phyloP scores from a whole-genome alignment of 2,888 invertebrate genomes.

The Morinoia aosen region DNA sequence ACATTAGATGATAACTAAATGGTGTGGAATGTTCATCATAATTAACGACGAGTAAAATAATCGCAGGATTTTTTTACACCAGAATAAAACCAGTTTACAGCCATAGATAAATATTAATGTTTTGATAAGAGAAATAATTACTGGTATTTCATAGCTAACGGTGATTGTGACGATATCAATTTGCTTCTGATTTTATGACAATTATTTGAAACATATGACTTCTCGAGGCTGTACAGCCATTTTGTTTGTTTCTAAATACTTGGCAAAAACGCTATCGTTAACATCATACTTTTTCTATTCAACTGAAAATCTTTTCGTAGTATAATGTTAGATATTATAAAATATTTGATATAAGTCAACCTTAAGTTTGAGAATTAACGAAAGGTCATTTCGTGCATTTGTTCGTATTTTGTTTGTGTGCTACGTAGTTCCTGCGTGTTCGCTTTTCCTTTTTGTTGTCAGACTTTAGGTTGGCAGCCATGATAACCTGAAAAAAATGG shows the following conservation, averaged over 20 bases:
- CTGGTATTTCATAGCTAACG: too few species aligned
- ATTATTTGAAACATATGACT: background rate
- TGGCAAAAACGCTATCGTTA: background rate
- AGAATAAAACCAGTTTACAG: too few species aligned
- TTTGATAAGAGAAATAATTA: too few species aligned
- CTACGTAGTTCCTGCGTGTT: constrained; percentile 48
- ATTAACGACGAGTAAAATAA: too few species aligned
- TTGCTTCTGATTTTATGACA: background rate
- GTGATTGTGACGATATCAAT: too few species aligned
- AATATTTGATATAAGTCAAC: background rate
- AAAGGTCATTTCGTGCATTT: background rate
- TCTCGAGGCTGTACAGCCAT: background rate
- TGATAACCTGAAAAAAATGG: background rate
- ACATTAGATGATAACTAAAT: too few species aligned
- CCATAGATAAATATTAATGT: too few species aligned
- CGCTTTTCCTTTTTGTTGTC: constrained; percentile 44
- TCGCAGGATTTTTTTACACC: too few species aligned
- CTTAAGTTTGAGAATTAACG: background rate
- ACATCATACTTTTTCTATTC: background rate
- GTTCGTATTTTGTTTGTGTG: constrained; percentile 32
- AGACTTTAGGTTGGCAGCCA: background rate
- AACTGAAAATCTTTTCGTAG: background rate
- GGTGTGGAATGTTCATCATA: too few species aligned
- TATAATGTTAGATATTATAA: background rate
- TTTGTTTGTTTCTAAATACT: background rate